phyloP scores from a whole-genome alignment of 2,888 invertebrate genomes.

The Antheraea yamamai region DNA sequence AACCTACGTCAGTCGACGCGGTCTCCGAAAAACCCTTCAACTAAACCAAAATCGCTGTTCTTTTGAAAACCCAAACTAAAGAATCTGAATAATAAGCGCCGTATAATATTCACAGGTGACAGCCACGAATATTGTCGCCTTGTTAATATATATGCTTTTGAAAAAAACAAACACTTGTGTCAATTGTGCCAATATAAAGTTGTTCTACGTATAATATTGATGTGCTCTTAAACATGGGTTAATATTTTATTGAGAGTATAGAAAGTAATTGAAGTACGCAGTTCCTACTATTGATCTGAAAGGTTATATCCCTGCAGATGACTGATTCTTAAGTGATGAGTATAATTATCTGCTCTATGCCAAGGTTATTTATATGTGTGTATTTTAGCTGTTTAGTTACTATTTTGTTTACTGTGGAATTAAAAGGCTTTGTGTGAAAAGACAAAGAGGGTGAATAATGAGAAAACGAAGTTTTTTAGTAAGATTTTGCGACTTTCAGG shows the following conservation, averaged over 20 bases:
- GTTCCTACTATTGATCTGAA: too few species aligned
- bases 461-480: background rate
- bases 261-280: too few species aligned
- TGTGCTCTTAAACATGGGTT: background rate
- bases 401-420: too few species aligned
- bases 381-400: too few species aligned
- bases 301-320: too few species aligned
- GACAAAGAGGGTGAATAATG: background rate
- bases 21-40: background rate
- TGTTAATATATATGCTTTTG: background rate
- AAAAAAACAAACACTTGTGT: background rate
- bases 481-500: background rate
- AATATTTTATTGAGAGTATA: background rate
- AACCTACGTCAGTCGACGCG: too few species aligned
- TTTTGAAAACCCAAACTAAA: too few species aligned
- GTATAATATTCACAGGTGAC: constrained; percentile 2
- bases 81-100: background rate
- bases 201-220: background rate
- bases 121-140: background rate
- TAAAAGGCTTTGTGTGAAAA: too few species aligned
- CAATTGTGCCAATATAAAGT: background rate
- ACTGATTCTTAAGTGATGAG: too few species aligned
- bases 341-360: too few species aligned
- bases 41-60: too few species aligned
- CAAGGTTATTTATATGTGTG: too few species aligned